These are phyloP conservation scores for Pipistrellus nathusii DNA, from an alignment of 2,797 vertebrate species.

Conservation along the genomic window DNA sequence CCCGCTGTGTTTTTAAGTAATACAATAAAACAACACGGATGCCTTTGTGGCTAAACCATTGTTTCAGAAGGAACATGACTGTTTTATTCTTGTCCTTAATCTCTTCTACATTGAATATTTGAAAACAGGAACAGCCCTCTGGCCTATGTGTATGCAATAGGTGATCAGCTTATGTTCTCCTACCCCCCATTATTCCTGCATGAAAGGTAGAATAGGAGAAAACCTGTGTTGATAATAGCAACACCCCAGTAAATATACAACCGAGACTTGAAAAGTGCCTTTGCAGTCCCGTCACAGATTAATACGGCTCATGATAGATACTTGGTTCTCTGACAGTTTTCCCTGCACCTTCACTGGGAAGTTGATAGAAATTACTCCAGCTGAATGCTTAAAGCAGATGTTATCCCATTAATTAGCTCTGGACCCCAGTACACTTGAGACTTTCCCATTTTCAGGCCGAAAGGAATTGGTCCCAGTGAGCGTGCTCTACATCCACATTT, in stretches of 20 bases:
- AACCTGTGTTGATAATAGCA: background rate
- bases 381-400: conserved; percentile 90
- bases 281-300: conserved; percentile 81
- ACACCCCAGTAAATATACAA: conserved; percentile 74
- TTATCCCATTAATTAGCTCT: conserved; percentile 92
- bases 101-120: conserved; percentile 40
- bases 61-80: conserved; percentile 69
- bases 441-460: conserved; percentile 89
- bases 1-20: conserved; percentile 81
- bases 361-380: conserved; percentile 88
- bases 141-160: background rate
- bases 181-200: background rate
- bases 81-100: conserved; percentile 68
- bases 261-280: conserved; percentile 77
- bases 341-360: conserved; percentile 84
- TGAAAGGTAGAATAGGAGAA: background rate
- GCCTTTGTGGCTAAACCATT: conserved; percentile 74
- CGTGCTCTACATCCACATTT: conserved; percentile 90
- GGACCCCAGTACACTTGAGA: conserved; percentile 89
- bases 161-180: background rate
- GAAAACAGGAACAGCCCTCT: background rate
- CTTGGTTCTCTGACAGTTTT: conserved; percentile 88
- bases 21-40: conserved; percentile 74
- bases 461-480: conserved; percentile 92
- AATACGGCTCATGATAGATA: conserved; percentile 86